phyloP scores from a whole-genome alignment of 2,113 vertebrate species.

The Echinops telfairi region DNA sequence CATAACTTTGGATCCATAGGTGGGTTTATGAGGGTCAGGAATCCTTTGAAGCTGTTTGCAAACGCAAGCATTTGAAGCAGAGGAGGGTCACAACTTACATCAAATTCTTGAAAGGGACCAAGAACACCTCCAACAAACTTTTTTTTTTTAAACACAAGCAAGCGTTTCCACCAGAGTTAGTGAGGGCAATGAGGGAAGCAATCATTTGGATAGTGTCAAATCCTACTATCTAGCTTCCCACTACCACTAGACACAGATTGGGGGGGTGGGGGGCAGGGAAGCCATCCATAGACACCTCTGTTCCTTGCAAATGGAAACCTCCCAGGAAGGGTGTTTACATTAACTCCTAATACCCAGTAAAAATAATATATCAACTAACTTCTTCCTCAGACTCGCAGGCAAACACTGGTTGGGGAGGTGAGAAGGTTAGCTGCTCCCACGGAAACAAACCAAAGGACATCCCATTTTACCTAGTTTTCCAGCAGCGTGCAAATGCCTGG shows the following conservation, averaged over 20 bases:
- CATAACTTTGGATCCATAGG: neutral
- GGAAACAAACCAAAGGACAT: neutral
- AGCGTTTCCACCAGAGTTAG: constrained; percentile 1
- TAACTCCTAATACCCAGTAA: constrained; percentile 7
- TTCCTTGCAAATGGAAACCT: constrained; percentile 15
- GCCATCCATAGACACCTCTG: neutral
- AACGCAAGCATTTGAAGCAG: constrained; percentile 9
- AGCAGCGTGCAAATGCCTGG: neutral
- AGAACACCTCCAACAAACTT: neutral
- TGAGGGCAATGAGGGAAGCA: neutral
- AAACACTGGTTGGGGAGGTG: neutral
- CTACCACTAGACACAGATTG: neutral
- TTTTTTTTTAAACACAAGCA: neutral
- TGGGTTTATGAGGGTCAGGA: neutral
- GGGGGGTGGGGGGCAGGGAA: neutral
- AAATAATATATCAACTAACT: constrained; percentile 19
- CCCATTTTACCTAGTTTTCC: neutral
- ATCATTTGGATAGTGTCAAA: neutral
- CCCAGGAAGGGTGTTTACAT: neutral
- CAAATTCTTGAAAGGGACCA: constrained; percentile 24
- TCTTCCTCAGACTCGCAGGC: neutral
- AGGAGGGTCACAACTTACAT: neutral
- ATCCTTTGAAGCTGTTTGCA: constrained; percentile 7
- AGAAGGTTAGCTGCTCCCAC: neutral
- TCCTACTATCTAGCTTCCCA: neutral